Evolutionary conservation across 2,888 invertebrate species (phyloP).

Genomic region (Rhagophthalmus giganteus): DNA sequence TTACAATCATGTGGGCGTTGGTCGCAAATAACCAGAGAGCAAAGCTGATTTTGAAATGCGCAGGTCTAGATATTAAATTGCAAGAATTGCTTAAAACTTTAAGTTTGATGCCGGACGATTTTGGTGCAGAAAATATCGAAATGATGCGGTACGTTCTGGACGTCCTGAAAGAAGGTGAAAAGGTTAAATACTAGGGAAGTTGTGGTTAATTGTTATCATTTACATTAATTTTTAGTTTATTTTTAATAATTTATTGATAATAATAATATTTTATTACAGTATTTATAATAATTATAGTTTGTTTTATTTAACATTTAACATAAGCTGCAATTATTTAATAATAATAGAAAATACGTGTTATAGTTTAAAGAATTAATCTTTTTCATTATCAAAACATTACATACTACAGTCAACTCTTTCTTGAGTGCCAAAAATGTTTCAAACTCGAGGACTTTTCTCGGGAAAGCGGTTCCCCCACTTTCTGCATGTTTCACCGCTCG

Average conservation of each 20-base stretch:
- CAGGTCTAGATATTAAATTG: constrained; percentile 56
- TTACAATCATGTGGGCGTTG: constrained; percentile 67
- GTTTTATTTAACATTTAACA: no score
- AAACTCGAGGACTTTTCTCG: no score
- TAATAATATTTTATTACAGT: not conserved
- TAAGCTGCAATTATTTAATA: no score
- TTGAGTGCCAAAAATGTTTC: no score
- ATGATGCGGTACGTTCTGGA: constrained; percentile 47
- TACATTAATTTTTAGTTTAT: constrained; percentile 1
- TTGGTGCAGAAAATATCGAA: constrained; percentile 43
- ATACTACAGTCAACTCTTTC: no score
- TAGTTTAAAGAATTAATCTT: no score
- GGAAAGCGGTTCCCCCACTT: no score
- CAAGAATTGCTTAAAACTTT: constrained; percentile 56
- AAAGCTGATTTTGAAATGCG: constrained; percentile 59
- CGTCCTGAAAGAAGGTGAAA: constrained; percentile 42
- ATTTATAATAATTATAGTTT: not conserved
- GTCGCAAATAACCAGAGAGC: constrained; percentile 72
- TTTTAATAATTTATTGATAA: not conserved
- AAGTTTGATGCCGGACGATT: constrained; percentile 47
- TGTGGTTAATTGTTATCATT: constrained; percentile 2
- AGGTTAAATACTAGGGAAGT: constrained; percentile 3
- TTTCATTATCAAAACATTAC: no score
- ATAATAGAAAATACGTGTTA: no score
- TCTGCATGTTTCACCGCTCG: no score